phyloP scores from a whole-genome alignment of 1,140 invertebrate species.

The Drosophila auraria region DNA sequence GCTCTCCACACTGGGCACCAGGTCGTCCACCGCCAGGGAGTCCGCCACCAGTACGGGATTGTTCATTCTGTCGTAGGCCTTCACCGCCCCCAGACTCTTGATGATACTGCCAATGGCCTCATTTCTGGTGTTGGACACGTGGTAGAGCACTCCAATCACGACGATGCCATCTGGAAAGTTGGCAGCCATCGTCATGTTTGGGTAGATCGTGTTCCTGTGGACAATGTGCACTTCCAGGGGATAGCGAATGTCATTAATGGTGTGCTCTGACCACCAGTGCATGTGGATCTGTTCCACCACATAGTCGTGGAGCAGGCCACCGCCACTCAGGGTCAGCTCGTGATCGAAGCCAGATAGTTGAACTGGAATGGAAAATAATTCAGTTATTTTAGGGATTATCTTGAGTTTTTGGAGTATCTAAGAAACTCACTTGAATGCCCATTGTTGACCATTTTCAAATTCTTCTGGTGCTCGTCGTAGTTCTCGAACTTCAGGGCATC shows the following conservation, averaged over 20 bases:
- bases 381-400: background rate
- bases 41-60: constrained; percentile 85
- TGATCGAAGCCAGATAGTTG: constrained; percentile 84
- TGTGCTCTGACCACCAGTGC: constrained; percentile 93
- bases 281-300: constrained; percentile 90
- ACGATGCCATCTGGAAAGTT: constrained; percentile 88
- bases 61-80: constrained; percentile 85
- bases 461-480: constrained; percentile 77
- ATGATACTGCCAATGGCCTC: constrained; percentile 70
- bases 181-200: constrained; percentile 86
- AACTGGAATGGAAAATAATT: constrained; percentile 65
- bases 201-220: constrained; percentile 88
- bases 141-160: constrained; percentile 90
- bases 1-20: constrained; percentile 86
- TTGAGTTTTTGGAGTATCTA: background rate
- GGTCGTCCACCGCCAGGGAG: constrained; percentile 83
- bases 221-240: constrained; percentile 90
- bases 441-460: constrained; percentile 85
- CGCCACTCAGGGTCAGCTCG: constrained; percentile 85
- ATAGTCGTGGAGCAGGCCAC: constrained; percentile 86
- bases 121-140: constrained; percentile 86
- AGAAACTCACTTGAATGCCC: constrained; percentile 85
- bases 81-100: constrained; percentile 64
- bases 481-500: constrained; percentile 81
- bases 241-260: constrained; percentile 87